Percentiles rank a stretch among this genome's conserved stretches.
Conservation (phyloP, 1,140 invertebrate genomes). For the Drosophila suzukii region DNA sequence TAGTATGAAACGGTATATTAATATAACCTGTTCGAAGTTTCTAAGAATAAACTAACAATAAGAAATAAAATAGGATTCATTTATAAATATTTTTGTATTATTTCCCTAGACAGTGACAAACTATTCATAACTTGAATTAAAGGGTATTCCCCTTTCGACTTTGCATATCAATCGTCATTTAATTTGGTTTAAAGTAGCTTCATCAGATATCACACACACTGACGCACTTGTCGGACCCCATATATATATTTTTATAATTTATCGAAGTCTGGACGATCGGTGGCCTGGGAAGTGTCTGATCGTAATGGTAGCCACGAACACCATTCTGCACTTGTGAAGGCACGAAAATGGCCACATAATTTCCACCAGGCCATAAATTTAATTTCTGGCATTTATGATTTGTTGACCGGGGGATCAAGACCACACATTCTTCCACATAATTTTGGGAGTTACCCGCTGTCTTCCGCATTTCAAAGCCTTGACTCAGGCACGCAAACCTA, state of each 20-base stretch:
- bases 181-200: conserved; percentile 23
- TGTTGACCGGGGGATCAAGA: conserved; percentile 35
- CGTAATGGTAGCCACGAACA: conserved; percentile 33
- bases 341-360: conserved; percentile 16
- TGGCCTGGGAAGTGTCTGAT: conserved; percentile 33
- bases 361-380: conserved; percentile 45
- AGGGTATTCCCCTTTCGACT: conserved; percentile 10
- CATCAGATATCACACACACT: conserved; percentile 17
- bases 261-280: conserved; percentile 27
- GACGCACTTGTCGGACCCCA: conserved; percentile 11
- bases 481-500: neutral
- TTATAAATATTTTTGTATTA: neutral
- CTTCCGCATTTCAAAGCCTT: conserved; percentile 37
- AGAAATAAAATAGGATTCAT: neutral
- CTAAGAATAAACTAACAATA: neutral
- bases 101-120: neutral
- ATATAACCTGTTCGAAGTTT: neutral
- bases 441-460: neutral
- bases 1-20: neutral
- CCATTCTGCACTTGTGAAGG: conserved; percentile 19
- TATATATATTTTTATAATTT: conserved; percentile 33
- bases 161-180: neutral
- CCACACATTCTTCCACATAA: conserved; percentile 9
- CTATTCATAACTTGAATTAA: neutral
- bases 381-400: conserved; percentile 31